Conservation (phyloP, 1,140 invertebrate species). For the Drosophila albomicans region DNA sequence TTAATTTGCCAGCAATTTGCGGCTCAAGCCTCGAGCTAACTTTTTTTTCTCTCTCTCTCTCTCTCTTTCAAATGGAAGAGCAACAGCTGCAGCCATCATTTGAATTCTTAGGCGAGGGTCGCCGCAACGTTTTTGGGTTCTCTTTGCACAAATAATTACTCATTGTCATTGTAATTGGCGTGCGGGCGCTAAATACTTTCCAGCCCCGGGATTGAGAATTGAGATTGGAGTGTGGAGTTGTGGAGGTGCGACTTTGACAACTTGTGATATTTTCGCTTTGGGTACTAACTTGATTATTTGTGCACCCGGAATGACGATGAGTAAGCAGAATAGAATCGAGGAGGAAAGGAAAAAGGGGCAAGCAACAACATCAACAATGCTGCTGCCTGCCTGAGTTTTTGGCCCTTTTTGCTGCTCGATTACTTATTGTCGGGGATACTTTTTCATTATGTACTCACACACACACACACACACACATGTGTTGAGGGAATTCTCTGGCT, state of each 20-base stretch:
- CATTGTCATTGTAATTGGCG: conserved; percentile 83
- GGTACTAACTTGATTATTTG: conserved; percentile 67
- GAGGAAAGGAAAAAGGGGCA: background rate
- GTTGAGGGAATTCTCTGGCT: conserved; percentile 1
- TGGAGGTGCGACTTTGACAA: conserved; percentile 37
- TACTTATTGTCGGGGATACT: conserved; percentile 55
- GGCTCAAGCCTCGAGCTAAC: conserved; percentile 9
- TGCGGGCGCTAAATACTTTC: conserved; percentile 77
- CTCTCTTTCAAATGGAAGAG: background rate
- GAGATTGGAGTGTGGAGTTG: conserved; percentile 1
- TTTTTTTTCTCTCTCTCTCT: background rate
- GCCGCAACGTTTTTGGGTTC: too few relatives aligned
- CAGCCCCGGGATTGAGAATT: conserved; percentile 6
- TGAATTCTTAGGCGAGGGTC: conserved; percentile 56
- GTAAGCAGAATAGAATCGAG: conserved; percentile 22
- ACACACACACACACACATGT: conserved; percentile 42
- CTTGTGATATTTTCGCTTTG: conserved; percentile 48
- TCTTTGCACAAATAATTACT: conserved; percentile 79
- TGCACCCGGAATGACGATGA: conserved; percentile 26
- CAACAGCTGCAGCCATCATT: conserved; percentile 67
- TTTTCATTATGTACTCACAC: conserved; percentile 53
- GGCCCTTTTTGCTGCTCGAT: conserved; percentile 38
- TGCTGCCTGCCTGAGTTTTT: conserved; percentile 16
- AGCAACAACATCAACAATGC: background rate
- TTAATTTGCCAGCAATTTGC: conserved; percentile 56